Percentiles rank a stretch among this genome's conserved stretches.
Conservation (phyloP, 2,797 vertebrate species). For the Coracias cyanogaster region DNA sequence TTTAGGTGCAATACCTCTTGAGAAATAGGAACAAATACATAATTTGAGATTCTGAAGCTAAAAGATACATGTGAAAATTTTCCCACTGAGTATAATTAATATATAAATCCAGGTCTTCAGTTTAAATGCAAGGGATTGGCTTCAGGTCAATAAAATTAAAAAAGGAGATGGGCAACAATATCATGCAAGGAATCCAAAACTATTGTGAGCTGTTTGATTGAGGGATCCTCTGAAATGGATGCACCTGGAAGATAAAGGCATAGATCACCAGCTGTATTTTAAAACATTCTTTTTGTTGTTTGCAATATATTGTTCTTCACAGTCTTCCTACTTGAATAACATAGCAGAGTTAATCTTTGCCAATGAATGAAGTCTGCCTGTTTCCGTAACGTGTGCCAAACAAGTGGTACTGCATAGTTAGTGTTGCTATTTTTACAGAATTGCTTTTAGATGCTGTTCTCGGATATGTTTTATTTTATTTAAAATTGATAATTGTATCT, state of each 20-base stretch:
- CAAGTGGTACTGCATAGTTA: background rate
- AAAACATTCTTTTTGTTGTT: background rate
- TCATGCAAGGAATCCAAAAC: background rate
- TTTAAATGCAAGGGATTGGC: background rate
- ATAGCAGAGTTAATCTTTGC: background rate
- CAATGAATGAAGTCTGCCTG: background rate
- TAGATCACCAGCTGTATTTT: background rate
- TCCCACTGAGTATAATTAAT: background rate
- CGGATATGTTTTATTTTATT: background rate
- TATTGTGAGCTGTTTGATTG: background rate
- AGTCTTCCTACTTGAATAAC: background rate
- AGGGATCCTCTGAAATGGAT: background rate
- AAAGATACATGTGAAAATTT: background rate
- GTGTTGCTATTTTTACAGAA: conserved; percentile 20
- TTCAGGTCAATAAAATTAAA: background rate
- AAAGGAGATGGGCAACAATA: background rate
- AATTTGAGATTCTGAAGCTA: background rate
- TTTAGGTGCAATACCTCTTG: background rate
- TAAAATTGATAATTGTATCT: conserved; percentile 24
- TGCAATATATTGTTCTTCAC: background rate
- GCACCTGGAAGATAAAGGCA: background rate
- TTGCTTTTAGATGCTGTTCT: conserved; percentile 12
- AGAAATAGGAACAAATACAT: background rate
- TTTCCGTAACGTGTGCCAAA: background rate
- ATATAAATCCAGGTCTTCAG: background rate